Conservation (phyloP, 2,797 vertebrate genomes). For the Enteromius thamalakanensis region DNA sequence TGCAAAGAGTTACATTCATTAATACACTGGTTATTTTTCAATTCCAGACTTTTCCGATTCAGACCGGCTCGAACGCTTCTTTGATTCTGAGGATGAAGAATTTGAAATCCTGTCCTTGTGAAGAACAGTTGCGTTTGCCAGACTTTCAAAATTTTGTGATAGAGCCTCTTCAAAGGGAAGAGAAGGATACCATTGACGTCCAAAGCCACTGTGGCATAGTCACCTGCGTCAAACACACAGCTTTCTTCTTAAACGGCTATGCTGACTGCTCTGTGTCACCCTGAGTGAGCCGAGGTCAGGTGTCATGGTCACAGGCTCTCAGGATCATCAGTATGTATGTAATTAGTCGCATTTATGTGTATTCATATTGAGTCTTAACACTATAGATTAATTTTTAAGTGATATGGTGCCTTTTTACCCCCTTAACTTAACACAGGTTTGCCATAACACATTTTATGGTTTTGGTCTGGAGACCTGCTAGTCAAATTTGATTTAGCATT, state of each 20-base stretch:
- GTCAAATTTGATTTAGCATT: constrained; percentile 49
- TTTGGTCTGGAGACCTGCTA: constrained; percentile 49
- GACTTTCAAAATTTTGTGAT: constrained; percentile 47
- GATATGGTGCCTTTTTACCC: constrained; percentile 79
- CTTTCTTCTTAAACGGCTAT: constrained; percentile 66
- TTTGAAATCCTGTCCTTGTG: constrained; percentile 97
- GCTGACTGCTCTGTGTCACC: constrained; percentile 66
- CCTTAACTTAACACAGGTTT: constrained; percentile 66
- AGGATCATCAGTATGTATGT: constrained; percentile 72
- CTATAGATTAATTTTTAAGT: constrained; percentile 79
- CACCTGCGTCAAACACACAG: constrained; percentile 64
- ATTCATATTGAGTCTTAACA: constrained; percentile 80
- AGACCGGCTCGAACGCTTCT: constrained; percentile 93
- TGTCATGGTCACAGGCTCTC: constrained; percentile 69
- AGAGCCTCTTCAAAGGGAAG: constrained; percentile 31
- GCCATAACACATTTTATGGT: constrained; percentile 72
- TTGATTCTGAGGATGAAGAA: constrained; percentile 98
- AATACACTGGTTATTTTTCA: neutral
- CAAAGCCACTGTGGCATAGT: constrained; percentile 66
- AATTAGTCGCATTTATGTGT: constrained; percentile 71
- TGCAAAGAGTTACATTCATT: neutral
- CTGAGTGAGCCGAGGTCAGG: constrained; percentile 64
- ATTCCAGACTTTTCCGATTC: constrained; percentile 91
- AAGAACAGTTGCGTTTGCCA: constrained; percentile 68
- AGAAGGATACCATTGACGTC: constrained; percentile 66